Base-by-base conservation (phyloP, 1,140 invertebrate genomes). In the Heliothis virescens region DNA sequence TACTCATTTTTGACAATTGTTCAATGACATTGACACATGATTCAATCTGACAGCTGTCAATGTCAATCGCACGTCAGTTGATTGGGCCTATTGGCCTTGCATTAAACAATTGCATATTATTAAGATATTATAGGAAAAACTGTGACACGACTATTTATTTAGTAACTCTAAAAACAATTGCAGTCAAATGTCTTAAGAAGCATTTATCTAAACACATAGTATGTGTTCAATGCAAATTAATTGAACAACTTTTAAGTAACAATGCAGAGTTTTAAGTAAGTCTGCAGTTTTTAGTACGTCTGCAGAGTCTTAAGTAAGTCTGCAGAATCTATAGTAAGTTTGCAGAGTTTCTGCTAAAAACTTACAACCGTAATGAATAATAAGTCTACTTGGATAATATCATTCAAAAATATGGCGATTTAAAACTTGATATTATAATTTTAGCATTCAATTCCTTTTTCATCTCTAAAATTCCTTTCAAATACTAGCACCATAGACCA, bases 1-100 rank as follows among this genome's bases (percentile, higher is more conserved):
- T 15, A 34, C 26, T 62, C n/a, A 29, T 62, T 62, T 4, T 2
- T 34, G 26, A 62, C 59, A 62, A 3, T 34, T 29, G 21, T 34
- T 62, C 59, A 62, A 55, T 55, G 53, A 55, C n/a, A 16, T 3
- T 62, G 59, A 62, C 59, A 62, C 34, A 41, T 41, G 34, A 5
- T 7, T 41, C 4, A 41, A 41, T 9, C 0, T 62, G 59, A 62
- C 59, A 62, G 21, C 59, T 62, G 59, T 34, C 59, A 62, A 62
- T 41, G 34, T 41, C 34, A 41, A 62, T 34, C 3, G 59, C 26
- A 62, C 59, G 3, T 41, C 34, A 41, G 34, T 41, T 26, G 21
- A 26, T 26, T 41, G 34, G 34, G 9, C 1, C 9, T 41, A 9
- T 5, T 9, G 9, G 0, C 7, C 3, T 55, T 5, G 53, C 53